Evolutionary conservation across 2,888 invertebrate genomes (phyloP).

Genomic region (Eilema sororculum): DNA sequence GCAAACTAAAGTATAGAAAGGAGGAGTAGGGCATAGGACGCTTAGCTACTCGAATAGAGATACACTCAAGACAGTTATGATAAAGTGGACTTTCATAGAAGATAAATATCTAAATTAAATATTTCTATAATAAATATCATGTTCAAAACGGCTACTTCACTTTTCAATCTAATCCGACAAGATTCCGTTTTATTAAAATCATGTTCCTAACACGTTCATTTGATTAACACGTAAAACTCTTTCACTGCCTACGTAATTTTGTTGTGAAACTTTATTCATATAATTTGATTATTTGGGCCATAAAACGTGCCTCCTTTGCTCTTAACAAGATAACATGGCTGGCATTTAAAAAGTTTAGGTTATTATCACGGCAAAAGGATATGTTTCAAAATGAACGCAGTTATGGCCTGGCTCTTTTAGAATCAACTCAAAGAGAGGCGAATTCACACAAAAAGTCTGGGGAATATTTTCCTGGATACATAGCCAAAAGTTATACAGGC

Average conservation of each 20-base stretch:
- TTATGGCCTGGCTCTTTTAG: not conserved
- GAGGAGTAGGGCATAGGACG: too few species aligned
- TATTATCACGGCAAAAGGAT: not conserved
- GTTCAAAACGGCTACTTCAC: too few species aligned
- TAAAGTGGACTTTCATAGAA: too few species aligned
- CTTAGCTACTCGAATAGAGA: too few species aligned
- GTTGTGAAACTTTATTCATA: constrained; percentile 2
- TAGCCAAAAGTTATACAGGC: too few species aligned
- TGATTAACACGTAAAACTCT: constrained; percentile 4
- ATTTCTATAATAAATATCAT: too few species aligned
- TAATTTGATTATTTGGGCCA: constrained; percentile 1
- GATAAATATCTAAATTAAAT: too few species aligned
- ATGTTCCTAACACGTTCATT: not conserved
- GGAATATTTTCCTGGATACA: too few species aligned
- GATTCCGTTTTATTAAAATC: not conserved
- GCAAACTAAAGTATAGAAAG: not conserved
- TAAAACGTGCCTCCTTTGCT: constrained; percentile 4
- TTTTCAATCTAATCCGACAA: not conserved
- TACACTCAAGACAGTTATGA: too few species aligned
- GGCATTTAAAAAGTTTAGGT: constrained; percentile 4
- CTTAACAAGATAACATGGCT: not conserved
- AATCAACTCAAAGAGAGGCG: not conserved
- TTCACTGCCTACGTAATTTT: not conserved
- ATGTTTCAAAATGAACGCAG: not conserved
- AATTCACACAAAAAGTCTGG: too few species aligned